A percentile compares a stretch with the other conserved stretches of the same genome.
phyloP scores from a whole-genome alignment of 2,888 invertebrate species.

The Axea sp. region DNA sequence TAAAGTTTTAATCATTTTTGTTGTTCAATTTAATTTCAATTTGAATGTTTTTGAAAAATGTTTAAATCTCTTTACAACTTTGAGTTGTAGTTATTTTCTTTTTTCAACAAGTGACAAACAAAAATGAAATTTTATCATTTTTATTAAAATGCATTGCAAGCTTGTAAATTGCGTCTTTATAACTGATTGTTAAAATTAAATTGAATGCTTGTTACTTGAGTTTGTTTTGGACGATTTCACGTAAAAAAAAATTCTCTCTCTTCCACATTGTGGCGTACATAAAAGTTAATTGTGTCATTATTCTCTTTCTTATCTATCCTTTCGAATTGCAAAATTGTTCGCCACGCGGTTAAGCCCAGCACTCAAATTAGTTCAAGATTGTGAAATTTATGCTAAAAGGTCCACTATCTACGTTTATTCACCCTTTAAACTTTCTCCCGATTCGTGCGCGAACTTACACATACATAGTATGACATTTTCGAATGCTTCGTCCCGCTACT shows the following conservation, averaged over 20 bases:
- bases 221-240: too few relatives aligned
- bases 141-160: too few relatives aligned
- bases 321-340: constrained; percentile 25
- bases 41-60: too few relatives aligned
- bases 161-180: too few relatives aligned
- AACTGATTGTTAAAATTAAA: too few relatives aligned
- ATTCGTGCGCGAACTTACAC: constrained; percentile 55
- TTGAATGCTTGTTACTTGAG: too few relatives aligned
- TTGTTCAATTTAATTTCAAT: too few relatives aligned
- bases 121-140: too few relatives aligned
- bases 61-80: too few relatives aligned
- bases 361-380: constrained; percentile 55
- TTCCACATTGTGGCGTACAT: constrained; percentile 2
- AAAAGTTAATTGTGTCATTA: constrained; percentile 41
- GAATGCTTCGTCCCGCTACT: constrained; percentile 42
- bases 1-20: too few relatives aligned
- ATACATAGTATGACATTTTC: constrained; percentile 57
- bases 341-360: constrained; percentile 13
- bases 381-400: constrained; percentile 60
- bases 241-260: background rate
- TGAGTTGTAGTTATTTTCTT: too few relatives aligned
- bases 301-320: constrained; percentile 33
- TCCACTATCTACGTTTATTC: constrained; percentile 58
- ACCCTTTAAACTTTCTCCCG: constrained; percentile 62
- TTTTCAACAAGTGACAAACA: too few relatives aligned